A percentile compares a stretch with the other conserved stretches of the same genome.
Evolutionary conservation across 2,797 vertebrate species (phyloP).

Genomic region (Hephaestus fuliginosus): DNA sequence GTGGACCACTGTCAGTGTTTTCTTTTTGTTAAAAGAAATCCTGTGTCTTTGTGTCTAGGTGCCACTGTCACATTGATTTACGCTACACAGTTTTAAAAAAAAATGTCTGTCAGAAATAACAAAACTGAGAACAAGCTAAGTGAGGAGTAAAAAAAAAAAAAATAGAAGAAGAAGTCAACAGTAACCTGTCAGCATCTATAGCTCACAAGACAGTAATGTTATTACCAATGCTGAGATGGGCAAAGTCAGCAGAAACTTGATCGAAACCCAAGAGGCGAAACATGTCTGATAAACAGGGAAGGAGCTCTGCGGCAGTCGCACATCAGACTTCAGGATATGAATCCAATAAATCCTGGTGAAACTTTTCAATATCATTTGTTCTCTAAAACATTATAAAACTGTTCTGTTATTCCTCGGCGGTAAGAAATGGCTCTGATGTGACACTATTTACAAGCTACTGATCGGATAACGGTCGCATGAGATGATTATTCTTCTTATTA

Average conservation of each 20-base stretch:
- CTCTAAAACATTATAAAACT: background rate
- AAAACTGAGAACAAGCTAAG: constrained; percentile 18
- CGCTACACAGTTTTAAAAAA: background rate
- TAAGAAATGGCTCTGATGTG: constrained; percentile 7
- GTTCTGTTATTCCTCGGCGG: background rate
- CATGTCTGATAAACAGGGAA: constrained; percentile 24
- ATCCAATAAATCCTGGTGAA: background rate
- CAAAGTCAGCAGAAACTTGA: constrained; percentile 41
- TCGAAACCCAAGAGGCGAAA: constrained; percentile 33
- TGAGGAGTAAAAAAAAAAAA: constrained; percentile 1
- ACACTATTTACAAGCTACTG: constrained; percentile 20
- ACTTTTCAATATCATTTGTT: constrained; percentile 15
- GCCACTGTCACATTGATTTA: constrained; percentile 32
- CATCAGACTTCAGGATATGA: constrained; percentile 2
- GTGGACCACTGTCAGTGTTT: constrained; percentile 20
- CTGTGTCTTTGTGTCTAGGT: background rate
- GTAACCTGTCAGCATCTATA: constrained; percentile 15
- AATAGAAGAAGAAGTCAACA: background rate
- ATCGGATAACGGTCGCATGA: background rate
- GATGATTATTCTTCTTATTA: constrained; percentile 32
- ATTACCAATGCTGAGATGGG: constrained; percentile 15
- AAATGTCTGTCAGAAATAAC: constrained; percentile 28
- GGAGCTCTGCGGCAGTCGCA: background rate
- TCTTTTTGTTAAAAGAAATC: background rate
- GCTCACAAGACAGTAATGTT: constrained; percentile 25